Conservation (phyloP, 1,140 invertebrate genomes). For the Caligus rogercresseyi region DNA sequence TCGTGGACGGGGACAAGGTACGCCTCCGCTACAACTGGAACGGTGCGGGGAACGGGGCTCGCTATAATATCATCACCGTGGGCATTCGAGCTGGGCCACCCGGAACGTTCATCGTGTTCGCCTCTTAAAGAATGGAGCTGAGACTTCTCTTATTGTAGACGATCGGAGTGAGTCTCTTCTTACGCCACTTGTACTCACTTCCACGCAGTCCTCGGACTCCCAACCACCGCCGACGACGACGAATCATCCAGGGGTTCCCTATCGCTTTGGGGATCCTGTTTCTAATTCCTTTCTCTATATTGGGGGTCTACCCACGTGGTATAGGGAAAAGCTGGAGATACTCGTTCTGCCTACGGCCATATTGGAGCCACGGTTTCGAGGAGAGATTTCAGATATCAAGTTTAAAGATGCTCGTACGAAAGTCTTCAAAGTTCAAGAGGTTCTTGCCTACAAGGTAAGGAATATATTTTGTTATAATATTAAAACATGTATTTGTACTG, state of each 20-base stretch:
- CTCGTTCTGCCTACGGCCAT: conserved; percentile 68
- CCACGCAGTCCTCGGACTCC: not conserved
- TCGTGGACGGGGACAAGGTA: not conserved
- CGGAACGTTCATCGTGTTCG: not conserved
- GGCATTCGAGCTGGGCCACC: not conserved
- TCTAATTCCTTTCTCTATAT: conserved; percentile 74
- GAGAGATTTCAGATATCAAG: conserved; percentile 10
- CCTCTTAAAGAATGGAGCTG: not conserved
- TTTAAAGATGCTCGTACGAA: not conserved
- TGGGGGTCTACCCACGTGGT: conserved; percentile 73
- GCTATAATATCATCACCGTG: not conserved
- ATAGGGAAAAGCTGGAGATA: conserved; percentile 59
- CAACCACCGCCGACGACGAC: not conserved
- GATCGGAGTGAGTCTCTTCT: not conserved
- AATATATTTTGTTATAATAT: not conserved
- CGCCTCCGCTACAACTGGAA: conserved; percentile 4
- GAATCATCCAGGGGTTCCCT: too few species aligned
- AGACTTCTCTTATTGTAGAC: conserved; percentile 3
- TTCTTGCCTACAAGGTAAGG: conserved; percentile 20
- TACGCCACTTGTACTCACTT: not conserved
- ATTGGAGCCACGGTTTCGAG: conserved; percentile 61
- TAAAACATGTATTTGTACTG: too few species aligned
- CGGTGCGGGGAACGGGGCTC: not conserved
- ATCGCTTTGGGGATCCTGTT: conserved; percentile 1
- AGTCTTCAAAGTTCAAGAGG: conserved; percentile 1